phyloP scores from a whole-genome alignment of 2,113 vertebrate species.

The Jaculus jaculus region DNA sequence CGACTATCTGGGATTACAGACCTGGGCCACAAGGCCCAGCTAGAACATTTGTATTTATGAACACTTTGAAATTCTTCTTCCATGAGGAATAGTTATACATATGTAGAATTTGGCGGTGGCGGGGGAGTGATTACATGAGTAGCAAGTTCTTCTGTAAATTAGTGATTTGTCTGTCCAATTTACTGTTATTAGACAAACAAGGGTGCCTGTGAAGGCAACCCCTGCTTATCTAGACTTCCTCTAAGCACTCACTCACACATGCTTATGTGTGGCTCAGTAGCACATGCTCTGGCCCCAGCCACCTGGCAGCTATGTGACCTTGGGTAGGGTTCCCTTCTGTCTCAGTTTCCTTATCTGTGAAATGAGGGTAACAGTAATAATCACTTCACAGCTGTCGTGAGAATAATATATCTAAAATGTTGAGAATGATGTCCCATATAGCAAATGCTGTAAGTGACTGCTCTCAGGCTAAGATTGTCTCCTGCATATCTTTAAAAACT shows the following conservation, averaged over 20 bases:
- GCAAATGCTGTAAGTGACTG: constrained; percentile 23
- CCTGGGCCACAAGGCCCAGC: too few species aligned
- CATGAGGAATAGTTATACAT: neutral
- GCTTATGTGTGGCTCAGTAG: neutral
- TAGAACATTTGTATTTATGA: too few species aligned
- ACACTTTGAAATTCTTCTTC: neutral
- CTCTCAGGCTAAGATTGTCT: neutral
- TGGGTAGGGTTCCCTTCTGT: neutral
- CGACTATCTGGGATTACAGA: neutral
- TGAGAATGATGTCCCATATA: neutral
- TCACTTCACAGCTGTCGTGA: neutral
- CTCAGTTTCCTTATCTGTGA: too few species aligned
- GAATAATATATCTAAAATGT: neutral
- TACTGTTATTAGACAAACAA: neutral
- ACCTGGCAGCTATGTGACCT: neutral
- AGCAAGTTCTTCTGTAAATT: neutral
- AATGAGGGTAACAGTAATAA: too few species aligned
- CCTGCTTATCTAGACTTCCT: neutral
- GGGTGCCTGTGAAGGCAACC: neutral
- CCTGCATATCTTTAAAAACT: neutral
- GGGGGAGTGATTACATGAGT: neutral
- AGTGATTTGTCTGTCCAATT: neutral
- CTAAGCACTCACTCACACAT: neutral
- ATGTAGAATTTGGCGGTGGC: neutral
- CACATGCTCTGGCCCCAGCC: neutral